Conservation (phyloP, 30 jellyfish, hydroid and myxozoan genomes). For the Hydractinia symbiolongicarpus region DNA sequence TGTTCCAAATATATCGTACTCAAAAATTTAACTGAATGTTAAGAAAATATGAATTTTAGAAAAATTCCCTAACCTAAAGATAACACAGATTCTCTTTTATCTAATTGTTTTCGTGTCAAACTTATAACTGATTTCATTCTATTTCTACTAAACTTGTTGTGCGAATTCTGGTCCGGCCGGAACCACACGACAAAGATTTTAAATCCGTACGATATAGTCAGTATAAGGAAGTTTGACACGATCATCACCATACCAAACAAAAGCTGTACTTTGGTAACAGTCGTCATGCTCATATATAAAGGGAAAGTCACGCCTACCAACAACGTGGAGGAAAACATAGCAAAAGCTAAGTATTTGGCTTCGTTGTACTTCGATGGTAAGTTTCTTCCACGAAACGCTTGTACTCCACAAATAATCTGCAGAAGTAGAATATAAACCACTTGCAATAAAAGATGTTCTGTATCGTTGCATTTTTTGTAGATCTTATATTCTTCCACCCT, state of each 20-base stretch:
- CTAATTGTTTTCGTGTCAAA: not conserved
- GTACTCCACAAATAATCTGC: conserved; percentile 32
- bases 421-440: conserved; percentile 8
- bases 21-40: too few species aligned
- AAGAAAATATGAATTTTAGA: too few species aligned
- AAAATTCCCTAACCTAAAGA: too few species aligned
- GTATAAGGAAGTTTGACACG: conserved; percentile 16
- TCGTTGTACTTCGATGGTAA: conserved; percentile 35
- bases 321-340: conserved; percentile 29
- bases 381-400: conserved; percentile 28
- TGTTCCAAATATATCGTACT: too few species aligned
- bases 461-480: not conserved
- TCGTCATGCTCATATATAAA: conserved; percentile 2
- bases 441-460: not conserved
- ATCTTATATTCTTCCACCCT: not conserved
- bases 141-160: not conserved
- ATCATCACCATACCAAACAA: conserved; percentile 8
- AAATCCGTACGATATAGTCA: conserved; percentile 24
- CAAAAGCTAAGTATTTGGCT: conserved; percentile 32
- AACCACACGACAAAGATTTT: conserved; percentile 10
- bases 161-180: conserved; percentile 30
- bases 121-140: conserved; percentile 8
- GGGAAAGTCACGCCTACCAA: not conserved
- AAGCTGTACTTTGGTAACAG: not conserved
- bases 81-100: not conserved